Base-by-base conservation (phyloP, 1,140 invertebrate species). In the Drosophila azteca region DNA sequence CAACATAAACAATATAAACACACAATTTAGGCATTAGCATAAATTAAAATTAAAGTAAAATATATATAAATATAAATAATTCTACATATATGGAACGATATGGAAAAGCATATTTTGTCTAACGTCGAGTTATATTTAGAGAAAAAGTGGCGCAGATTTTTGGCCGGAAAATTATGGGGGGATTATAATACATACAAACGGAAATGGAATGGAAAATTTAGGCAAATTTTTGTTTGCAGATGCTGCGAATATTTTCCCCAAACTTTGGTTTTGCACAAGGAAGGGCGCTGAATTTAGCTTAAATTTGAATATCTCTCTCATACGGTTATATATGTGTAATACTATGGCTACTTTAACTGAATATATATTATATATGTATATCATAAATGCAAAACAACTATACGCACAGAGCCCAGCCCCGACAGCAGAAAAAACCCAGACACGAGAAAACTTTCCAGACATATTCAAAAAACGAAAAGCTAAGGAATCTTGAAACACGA, bases 101-200 rank as follows among this genome's bases (percentile, higher is more conserved):
- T 63, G 63, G 24, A 68, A 81, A 75, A 63, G 67, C 57, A 84
- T 84, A 84, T 84, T 84, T 84, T 84, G 81, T 85, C 77, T 84
- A 84, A 84, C 80, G 77, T 84, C 76, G 68, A 80, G 81, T 84
- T 79, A 72, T 81, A 77, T 84, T 84, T 74, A 84, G 72, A 84
- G 45, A 43, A 67, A n/a, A 11, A 39, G 13, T 39, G 57, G 57
- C 41, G 59, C 62, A 79, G 17, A 61, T 57, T 71, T 76, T 58
- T 61, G 58, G 57, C 61, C 57, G 62, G 43, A 24, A 66, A 79
- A 67, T 79, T 53, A 61, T 39, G 20, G 54, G 55, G 70, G 44
- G 39, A 39, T 52, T 58, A 52, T 29, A n/a, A n/a, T 51, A 74
- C 35, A 50, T 55, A 74, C 35, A 50, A 31, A 57, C 11, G 48